phyloP scores from a whole-genome alignment of 2,888 invertebrate genomes.

The Anoplius nigerrimus region DNA sequence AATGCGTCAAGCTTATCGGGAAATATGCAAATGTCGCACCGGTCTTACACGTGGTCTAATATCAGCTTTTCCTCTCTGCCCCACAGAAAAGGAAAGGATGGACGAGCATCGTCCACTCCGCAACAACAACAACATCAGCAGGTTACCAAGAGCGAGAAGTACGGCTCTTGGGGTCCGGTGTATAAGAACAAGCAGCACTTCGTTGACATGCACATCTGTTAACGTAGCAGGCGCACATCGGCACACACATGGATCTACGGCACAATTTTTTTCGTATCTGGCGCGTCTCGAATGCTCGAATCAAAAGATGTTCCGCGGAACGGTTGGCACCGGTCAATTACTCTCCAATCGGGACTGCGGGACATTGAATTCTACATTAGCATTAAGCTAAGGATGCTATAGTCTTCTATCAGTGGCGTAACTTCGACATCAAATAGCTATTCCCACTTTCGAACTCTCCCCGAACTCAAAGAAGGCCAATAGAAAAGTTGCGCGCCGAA shows the following conservation, averaged over 20 bases:
- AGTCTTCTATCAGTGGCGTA: conserved; percentile 22
- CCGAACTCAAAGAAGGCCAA: too few species aligned
- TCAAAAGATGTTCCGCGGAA: background rate
- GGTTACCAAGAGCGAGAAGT: conserved; percentile 68
- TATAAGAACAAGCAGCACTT: conserved; percentile 86
- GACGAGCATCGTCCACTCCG: background rate
- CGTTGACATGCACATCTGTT: conserved; percentile 83
- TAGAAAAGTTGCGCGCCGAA: too few species aligned
- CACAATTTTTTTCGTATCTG: conserved; percentile 13
- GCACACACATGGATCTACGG: background rate
- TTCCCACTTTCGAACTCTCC: too few species aligned
- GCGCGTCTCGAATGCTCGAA: conserved; percentile 4
- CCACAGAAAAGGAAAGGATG: conserved; percentile 65
- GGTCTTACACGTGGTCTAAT: background rate
- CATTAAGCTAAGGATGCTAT: conserved; percentile 1
- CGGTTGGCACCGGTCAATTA: background rate
- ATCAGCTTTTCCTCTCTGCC: background rate
- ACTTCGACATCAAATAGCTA: background rate
- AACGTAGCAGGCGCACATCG: conserved; percentile 33
- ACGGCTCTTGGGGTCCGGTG: conserved; percentile 84
- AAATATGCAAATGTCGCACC: background rate
- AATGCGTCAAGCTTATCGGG: too few species aligned
- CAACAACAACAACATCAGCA: conserved; percentile 65
- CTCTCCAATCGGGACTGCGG: background rate
- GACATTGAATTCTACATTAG: conserved; percentile 12